These are phyloP conservation scores for Macrosoma leucophasiata DNA, from an alignment of 2,888 invertebrate species.

Conservation along the genomic window DNA sequence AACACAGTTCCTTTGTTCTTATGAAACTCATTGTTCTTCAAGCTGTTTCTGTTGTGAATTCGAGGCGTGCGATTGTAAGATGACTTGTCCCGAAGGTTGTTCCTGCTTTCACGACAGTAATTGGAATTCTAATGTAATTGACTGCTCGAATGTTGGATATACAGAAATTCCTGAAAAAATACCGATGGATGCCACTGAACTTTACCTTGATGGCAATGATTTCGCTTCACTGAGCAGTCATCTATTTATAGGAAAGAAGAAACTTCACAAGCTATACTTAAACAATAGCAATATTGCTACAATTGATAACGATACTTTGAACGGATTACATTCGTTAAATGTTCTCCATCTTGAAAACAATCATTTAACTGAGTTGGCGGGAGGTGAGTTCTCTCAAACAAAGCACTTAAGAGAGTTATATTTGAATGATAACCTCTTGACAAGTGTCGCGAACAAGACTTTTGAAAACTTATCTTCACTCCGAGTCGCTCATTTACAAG, in stretches of 20 bases:
- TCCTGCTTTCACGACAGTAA: conserved; percentile 90
- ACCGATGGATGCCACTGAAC: conserved; percentile 92
- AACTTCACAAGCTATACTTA: conserved; percentile 83
- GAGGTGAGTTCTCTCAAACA: conserved; percentile 87
- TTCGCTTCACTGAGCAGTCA: conserved; percentile 85
- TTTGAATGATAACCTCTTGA: conserved; percentile 85
- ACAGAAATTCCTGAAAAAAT: conserved; percentile 84
- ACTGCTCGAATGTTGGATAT: conserved; percentile 84
- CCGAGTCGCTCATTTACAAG: conserved; percentile 82
- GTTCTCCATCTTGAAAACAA: conserved; percentile 87
- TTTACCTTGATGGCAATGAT: conserved; percentile 88
- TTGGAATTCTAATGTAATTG: conserved; percentile 89
- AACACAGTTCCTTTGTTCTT: conserved; percentile 87
- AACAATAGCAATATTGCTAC: conserved; percentile 84
- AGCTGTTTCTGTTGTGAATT: conserved; percentile 92
- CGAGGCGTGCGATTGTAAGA: conserved; percentile 92
- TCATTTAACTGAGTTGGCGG: conserved; percentile 80
- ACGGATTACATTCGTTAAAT: conserved; percentile 82
- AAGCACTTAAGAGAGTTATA: conserved; percentile 85
- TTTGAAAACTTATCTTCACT: conserved; percentile 83
- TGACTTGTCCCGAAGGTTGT: conserved; percentile 90
- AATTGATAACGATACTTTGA: conserved; percentile 86
- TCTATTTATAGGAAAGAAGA: conserved; percentile 89
- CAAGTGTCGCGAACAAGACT: conserved; percentile 82
- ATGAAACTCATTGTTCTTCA: conserved; percentile 88